Evolutionary conservation across 2,797 vertebrate genomes (phyloP).

Genomic region (Neostethus bicornis): DNA sequence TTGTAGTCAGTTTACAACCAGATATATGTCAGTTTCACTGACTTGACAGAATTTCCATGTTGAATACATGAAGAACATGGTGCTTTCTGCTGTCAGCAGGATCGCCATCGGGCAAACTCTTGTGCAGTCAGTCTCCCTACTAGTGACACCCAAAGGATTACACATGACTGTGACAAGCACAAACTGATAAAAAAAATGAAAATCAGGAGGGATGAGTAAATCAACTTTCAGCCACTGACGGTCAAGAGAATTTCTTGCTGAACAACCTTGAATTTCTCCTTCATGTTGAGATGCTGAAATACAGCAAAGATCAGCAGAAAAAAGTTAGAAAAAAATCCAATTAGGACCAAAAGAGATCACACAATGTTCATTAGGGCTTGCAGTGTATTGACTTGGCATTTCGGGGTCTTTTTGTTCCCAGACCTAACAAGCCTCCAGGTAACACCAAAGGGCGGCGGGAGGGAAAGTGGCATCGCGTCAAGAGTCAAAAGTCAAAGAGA

Average conservation of each 20-base stretch:
- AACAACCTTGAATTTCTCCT: slow-evolving; percentile 74
- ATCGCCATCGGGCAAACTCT: slow-evolving; percentile 23
- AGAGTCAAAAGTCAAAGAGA: slow-evolving; percentile 59
- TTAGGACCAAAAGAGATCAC: slow-evolving; percentile 60
- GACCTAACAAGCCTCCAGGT: slow-evolving; percentile 62
- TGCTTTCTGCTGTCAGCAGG: slow-evolving; percentile 24
- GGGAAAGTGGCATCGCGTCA: slow-evolving; percentile 44
- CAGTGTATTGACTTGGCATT: slow-evolving; percentile 63
- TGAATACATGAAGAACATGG: slow-evolving; percentile 32
- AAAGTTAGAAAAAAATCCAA: slow-evolving; percentile 46
- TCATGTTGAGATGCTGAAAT: slow-evolving; percentile 63
- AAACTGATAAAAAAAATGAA: slow-evolving; percentile 49
- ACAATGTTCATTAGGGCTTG: slow-evolving; percentile 65
- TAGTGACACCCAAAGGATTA: slow-evolving; percentile 62
- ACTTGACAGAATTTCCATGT: slow-evolving; percentile 53
- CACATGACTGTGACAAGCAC: slow-evolving; percentile 62
- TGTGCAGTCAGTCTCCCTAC: slow-evolving; percentile 37
- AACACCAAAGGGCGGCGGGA: slow-evolving; percentile 21
- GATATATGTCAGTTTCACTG: slow-evolving; percentile 52
- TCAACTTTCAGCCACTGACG: slow-evolving; percentile 42
- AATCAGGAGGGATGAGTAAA: slow-evolving; percentile 59
- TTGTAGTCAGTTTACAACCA: slow-evolving; percentile 50
- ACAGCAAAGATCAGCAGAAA: slow-evolving; percentile 63
- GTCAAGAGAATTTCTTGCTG: slow-evolving; percentile 30
- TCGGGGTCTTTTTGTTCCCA: slow-evolving; percentile 50